Evolutionary conservation across 2,888 invertebrate genomes (phyloP).

Genomic region (Blastobasis adustella): DNA sequence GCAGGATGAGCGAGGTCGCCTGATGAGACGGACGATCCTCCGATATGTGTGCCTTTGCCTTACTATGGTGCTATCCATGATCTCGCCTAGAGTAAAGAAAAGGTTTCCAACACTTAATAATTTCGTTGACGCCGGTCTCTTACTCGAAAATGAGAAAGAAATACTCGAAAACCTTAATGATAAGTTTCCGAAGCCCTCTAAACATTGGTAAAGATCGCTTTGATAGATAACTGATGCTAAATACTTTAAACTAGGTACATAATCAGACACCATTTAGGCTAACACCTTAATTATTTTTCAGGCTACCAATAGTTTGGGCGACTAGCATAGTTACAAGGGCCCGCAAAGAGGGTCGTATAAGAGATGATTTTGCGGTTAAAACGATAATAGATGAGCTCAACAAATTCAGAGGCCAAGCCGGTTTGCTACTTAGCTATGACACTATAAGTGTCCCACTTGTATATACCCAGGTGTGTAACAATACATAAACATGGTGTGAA

Average conservation of each 20-base stretch:
- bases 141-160: constrained; percentile 86
- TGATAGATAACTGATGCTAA: not conserved
- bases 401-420: constrained; percentile 87
- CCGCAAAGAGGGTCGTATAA: constrained; percentile 90
- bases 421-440: constrained; percentile 84
- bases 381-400: constrained; percentile 92
- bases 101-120: constrained; percentile 89
- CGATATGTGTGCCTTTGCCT: constrained; percentile 89
- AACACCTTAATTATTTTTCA: constrained; percentile 24
- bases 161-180: constrained; percentile 86
- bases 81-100: constrained; percentile 91
- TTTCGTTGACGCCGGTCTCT: constrained; percentile 88
- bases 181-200: constrained; percentile 89
- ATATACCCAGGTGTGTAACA: constrained; percentile 81
- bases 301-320: constrained; percentile 93
- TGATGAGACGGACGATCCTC: constrained; percentile 88
- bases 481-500: not conserved
- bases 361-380: constrained; percentile 94
- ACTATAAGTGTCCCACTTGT: constrained; percentile 87
- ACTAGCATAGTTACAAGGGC: constrained; percentile 92
- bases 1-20: constrained; percentile 86
- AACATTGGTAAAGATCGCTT: constrained; percentile 80
- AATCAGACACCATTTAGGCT: too few relatives aligned
- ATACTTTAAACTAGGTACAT: too few relatives aligned
- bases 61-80: constrained; percentile 91